Base-by-base conservation (phyloP, 92 coral and sea anemone genomes). In the Porites rus region DNA sequence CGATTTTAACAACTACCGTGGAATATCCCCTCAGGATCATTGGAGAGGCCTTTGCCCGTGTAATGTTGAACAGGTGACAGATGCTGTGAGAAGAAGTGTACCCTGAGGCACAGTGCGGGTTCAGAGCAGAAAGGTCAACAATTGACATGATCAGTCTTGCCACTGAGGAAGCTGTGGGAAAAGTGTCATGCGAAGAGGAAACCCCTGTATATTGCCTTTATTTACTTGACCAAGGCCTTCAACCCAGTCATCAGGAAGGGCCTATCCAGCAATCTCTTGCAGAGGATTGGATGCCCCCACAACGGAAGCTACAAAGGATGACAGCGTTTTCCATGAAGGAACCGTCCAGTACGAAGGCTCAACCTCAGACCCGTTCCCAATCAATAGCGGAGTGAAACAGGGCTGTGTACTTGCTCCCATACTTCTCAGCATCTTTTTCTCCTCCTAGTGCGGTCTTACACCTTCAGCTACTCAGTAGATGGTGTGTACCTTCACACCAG, bases 391-490 rank as follows among this genome's bases (percentile, higher is more conserved):
- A 0, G 73, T 86, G 1, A 88, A 83, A 43, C 89, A 88, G 58
- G 84, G 89, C 63, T 88, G 90, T 74, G 92, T 88, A 1, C 83
- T 86, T 17, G 90, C 87, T 6, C 90, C 93, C 10, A 86, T 87
- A 1, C 86, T 90, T 9, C 16, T 56, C 61, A 3, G 61, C 61
- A 56, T 56, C 61, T 56, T 56, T 56, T 56, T 56, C 61, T 56
- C 61, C 14, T 38, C 46, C 61, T 8, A 56, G 10, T 56, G 17
- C 12, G 11, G 46, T 38, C 46, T 38, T 38, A 4, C 46, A 0
- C 46, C 46, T 38, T 38, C 46, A 38, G 6, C 46, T 4, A 38
- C 46, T 38, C 46, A 38, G 6, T 38, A 38, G 31, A 28, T 28
- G 3, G 46, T 38, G 46, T 38, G 46, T 38, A 38, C 46, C 46